Evolutionary conservation across 2,888 invertebrate genomes (phyloP).

Genomic region (Carcina quercana): DNA sequence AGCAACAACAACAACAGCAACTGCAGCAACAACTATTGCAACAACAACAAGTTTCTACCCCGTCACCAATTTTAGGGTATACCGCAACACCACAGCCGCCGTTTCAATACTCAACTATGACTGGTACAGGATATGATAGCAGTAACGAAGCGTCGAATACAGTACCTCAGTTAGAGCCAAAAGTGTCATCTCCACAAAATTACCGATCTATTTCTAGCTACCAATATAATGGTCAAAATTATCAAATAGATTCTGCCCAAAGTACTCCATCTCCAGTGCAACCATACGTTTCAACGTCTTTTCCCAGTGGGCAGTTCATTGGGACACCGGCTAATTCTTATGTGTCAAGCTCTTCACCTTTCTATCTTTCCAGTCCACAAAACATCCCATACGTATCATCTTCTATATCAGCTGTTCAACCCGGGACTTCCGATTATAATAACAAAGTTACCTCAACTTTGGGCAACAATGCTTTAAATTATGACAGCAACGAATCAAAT

Average conservation of each 20-base stretch:
- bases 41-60: conserved; percentile 38
- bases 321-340: conserved; percentile 50
- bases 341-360: conserved; percentile 57
- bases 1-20: conserved; percentile 5
- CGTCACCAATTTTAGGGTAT: conserved; percentile 45
- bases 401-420: conserved; percentile 47
- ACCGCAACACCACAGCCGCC: conserved; percentile 60
- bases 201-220: conserved; percentile 45
- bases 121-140: conserved; percentile 41
- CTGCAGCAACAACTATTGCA: conserved; percentile 39
- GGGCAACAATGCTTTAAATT: conserved; percentile 36
- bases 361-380: conserved; percentile 53
- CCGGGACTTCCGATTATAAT: conserved; percentile 46
- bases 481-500: conserved; percentile 38
- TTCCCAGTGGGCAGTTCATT: conserved; percentile 47
- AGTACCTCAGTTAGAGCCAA: conserved; percentile 40
- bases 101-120: conserved; percentile 52
- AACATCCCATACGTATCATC: conserved; percentile 58
- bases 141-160: conserved; percentile 41
- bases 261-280: conserved; percentile 53
- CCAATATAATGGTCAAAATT: conserved; percentile 41
- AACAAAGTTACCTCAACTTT: conserved; percentile 43
- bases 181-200: conserved; percentile 35
- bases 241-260: conserved; percentile 37
- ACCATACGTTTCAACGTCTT: conserved; percentile 47